Percentiles rank a stretch among this genome's conserved stretches.
phyloP scores from a whole-genome alignment of 1,140 invertebrate species.

The Hylaeus volcanicus region DNA sequence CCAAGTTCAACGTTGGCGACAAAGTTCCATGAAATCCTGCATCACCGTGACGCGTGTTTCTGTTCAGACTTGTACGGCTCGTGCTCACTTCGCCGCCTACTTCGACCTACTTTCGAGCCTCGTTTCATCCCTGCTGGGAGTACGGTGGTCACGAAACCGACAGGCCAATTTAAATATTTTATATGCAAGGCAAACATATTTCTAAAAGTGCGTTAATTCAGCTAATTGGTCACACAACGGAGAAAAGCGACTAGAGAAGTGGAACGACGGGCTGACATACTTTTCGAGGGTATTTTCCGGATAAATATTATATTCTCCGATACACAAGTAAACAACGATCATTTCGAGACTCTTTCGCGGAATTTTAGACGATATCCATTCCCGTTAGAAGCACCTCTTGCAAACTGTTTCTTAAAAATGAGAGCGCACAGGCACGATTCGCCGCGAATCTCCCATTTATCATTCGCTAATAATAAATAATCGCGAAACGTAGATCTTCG shows the following conservation, averaged over 20 bases:
- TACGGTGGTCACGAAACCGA: slow-evolving; percentile 56
- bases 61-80: slow-evolving; percentile 34
- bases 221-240: slow-evolving; percentile 28
- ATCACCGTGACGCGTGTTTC: slow-evolving; percentile 56
- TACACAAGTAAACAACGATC: too few species aligned
- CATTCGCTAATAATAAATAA: neutral
- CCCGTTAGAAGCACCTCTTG: too few species aligned
- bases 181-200: slow-evolving; percentile 45
- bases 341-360: too few species aligned
- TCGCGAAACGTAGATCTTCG: neutral
- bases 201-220: slow-evolving; percentile 51
- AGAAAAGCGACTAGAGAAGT: too few species aligned
- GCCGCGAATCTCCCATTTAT: too few species aligned
- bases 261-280: too few species aligned
- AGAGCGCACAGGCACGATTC: too few species aligned
- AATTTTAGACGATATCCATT: too few species aligned
- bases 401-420: too few species aligned
- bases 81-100: slow-evolving; percentile 52
- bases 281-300: too few species aligned
- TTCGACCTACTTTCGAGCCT: slow-evolving; percentile 55
- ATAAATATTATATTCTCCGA: too few species aligned
- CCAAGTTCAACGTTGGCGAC: slow-evolving; percentile 55
- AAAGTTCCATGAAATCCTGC: slow-evolving; percentile 49
- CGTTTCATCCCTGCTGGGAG: slow-evolving; percentile 21
- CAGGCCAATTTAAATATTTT: slow-evolving; percentile 62